Evolutionary conservation across 2,888 invertebrate species (phyloP), one percentile per base, ranked within the genome.

Genomic region (Leptinotarsa tumamoca): DNA sequence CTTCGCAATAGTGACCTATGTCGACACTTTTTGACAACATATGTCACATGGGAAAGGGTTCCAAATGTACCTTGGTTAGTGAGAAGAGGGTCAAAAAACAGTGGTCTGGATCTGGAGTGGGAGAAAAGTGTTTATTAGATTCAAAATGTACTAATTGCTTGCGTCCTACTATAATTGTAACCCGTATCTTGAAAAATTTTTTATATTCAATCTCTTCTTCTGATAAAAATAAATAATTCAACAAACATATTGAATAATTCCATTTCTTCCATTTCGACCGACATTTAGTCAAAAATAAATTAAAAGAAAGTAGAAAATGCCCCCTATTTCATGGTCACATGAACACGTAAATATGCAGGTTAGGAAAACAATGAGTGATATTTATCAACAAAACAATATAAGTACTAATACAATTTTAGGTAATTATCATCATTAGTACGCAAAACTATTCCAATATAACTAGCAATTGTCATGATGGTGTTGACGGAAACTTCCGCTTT

Each of bases 281-380:
- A 10, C 3, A 63, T 43, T 7, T 33, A 13, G 27, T n/a, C 4
- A 4, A 58, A 58, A 14, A 63, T n/a, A 1, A 33, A n/a, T 63
- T 17, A 13, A 4, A n/a, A 63, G n/a, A 43, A 33, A 63, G 63
- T 21, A 43, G 18, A 63, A n/a, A 43, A 27, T 63, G 17, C n/a
- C 33, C 33, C n/a, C 17, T 63, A 17, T 63, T 63, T 63, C 63
- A 63, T 63, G 63, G 33, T 63, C 18, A n/a, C n/a, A 14, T 33
- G 17, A n/a, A 63, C 18, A 43, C n/a, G 17, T 18, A 33, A 33
- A 63, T 63, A 63, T 63, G 3, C n/a, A 33, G 10, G 15, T 33
- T 17, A 17, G 27, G n/a, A 33, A 33, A 23, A 63, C 63, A 63
- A 27, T 33, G 3, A 1, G 43, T 10, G 43, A 33, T 17, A 18